These are phyloP conservation scores for Dascyllus trimaculatus DNA, from an alignment of 2,113 vertebrate species.

Conservation along the genomic window DNA sequence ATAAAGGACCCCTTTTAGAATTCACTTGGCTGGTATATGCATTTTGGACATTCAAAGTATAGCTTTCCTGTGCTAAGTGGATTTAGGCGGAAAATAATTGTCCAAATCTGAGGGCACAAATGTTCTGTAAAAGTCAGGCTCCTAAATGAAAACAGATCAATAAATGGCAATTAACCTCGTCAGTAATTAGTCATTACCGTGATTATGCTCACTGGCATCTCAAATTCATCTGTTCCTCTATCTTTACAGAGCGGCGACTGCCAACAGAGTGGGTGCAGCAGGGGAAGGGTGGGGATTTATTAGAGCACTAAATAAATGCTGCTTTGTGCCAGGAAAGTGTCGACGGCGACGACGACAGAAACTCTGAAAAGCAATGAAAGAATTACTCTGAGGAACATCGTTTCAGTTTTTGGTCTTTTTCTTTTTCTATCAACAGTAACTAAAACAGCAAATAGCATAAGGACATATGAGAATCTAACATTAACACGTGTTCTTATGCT, in stretches of 20 bases:
- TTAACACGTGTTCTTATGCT: too few species aligned
- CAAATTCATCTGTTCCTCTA: constrained; percentile 4
- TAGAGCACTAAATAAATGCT: constrained; percentile 10
- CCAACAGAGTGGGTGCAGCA: constrained; percentile 9
- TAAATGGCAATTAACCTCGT: constrained; percentile 17
- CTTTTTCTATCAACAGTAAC: too few species aligned
- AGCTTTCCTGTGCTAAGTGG: neutral
- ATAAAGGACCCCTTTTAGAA: constrained; percentile 48
- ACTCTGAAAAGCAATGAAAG: too few species aligned
- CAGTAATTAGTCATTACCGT: constrained; percentile 17
- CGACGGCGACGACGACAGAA: too few species aligned
- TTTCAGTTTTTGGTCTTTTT: too few species aligned
- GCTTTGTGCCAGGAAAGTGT: constrained; percentile 8
- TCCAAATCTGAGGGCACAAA: constrained; percentile 1
- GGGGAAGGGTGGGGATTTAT: constrained; percentile 4
- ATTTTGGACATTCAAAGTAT: constrained; percentile 24
- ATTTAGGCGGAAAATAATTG: neutral
- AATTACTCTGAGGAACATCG: too few species aligned
- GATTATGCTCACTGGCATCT: constrained; percentile 16
- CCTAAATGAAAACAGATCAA: constrained; percentile 29
- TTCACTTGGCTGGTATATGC: constrained; percentile 29
- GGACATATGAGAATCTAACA: too few species aligned
- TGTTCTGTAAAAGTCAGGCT: neutral
- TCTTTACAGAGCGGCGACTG: constrained; percentile 6
- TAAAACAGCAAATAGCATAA: too few species aligned